These are phyloP conservation scores for Melinaea marsaeus DNA, from an alignment of 2,888 invertebrate genomes.

Conservation along the genomic window DNA sequence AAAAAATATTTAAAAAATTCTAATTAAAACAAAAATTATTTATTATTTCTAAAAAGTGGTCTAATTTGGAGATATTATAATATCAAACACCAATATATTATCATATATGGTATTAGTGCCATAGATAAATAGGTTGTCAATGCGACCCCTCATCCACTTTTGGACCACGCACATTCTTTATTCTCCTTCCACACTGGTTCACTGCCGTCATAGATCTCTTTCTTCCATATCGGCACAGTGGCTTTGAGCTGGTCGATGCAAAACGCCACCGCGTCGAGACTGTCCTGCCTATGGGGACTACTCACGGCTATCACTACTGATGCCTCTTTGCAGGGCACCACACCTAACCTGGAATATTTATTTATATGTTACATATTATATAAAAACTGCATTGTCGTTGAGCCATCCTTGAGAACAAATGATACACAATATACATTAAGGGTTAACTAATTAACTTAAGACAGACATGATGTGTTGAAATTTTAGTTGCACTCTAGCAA, in stretches of 20 bases:
- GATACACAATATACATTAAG: too few relatives aligned
- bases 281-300: constrained; percentile 90
- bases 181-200: constrained; percentile 88
- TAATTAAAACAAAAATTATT: too few relatives aligned
- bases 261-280: constrained; percentile 88
- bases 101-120: too few relatives aligned
- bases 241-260: constrained; percentile 92
- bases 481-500: too few relatives aligned
- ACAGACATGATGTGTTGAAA: too few relatives aligned
- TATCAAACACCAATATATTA: too few relatives aligned
- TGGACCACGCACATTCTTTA: constrained; percentile 88
- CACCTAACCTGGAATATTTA: constrained; percentile 80
- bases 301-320: constrained; percentile 95
- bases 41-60: too few relatives aligned
- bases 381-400: background rate
- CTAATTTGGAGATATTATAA: too few relatives aligned
- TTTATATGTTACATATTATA: background rate
- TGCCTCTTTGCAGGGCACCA: constrained; percentile 89
- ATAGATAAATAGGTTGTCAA: too few relatives aligned
- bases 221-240: constrained; percentile 97
- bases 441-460: too few relatives aligned
- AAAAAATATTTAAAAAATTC: too few relatives aligned
- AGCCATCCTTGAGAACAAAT: background rate
- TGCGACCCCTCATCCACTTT: constrained; percentile 13
- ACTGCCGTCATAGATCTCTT: constrained; percentile 87